Evolutionary conservation across 2,888 invertebrate genomes (phyloP).

Genomic region (Pterostichus madidus): DNA sequence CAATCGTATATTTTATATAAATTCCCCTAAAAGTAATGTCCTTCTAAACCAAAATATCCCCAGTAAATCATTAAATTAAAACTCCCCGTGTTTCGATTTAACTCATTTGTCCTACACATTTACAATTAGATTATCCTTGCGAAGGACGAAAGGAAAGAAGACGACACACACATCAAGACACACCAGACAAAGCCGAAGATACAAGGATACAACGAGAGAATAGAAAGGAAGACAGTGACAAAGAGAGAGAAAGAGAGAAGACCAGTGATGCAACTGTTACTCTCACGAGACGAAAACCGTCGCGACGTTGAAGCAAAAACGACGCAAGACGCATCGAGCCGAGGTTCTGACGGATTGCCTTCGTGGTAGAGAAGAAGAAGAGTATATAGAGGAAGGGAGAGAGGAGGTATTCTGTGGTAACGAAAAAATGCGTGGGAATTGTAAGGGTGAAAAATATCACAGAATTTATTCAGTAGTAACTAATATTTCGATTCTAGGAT

Average conservation of each 20-base stretch:
- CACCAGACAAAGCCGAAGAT: slow-evolving; percentile 3
- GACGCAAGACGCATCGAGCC: slow-evolving; percentile 24
- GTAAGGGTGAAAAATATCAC: background rate
- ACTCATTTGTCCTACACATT: slow-evolving; percentile 25
- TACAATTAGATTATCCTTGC: slow-evolving; percentile 31
- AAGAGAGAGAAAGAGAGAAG: background rate
- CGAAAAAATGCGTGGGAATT: background rate
- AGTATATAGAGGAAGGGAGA: background rate
- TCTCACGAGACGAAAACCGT: slow-evolving; percentile 37
- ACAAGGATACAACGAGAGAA: background rate
- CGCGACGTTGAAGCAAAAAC: slow-evolving; percentile 37
- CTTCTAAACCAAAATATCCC: background rate
- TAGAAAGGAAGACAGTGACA: background rate
- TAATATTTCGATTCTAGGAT: no score
- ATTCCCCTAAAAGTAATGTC: no score
- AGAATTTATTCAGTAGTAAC: background rate
- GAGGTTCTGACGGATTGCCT: slow-evolving; percentile 27
- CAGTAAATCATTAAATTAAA: slow-evolving; percentile 13
- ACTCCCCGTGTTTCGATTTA: slow-evolving; percentile 4
- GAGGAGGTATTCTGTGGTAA: background rate
- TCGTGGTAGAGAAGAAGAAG: background rate
- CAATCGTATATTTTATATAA: no score
- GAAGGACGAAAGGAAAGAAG: slow-evolving; percentile 9
- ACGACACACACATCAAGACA: slow-evolving; percentile 11
- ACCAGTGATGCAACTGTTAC: slow-evolving; percentile 31